Percentiles rank a stretch among this genome's conserved stretches.
Conservation (phyloP, 2,113 vertebrate genomes). For the Anolis sagrei region DNA sequence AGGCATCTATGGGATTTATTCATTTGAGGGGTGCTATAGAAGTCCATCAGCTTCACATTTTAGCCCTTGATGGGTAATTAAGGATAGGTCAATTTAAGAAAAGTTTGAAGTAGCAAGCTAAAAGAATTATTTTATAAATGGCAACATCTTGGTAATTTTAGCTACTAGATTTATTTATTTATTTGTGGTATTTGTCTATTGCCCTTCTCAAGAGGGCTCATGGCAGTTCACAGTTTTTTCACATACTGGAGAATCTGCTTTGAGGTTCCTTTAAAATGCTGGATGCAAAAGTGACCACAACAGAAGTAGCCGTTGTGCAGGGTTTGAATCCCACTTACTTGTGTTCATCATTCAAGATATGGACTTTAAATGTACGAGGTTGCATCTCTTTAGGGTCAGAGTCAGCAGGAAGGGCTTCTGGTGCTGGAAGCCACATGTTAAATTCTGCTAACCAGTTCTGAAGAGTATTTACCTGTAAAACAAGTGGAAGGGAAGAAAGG, state of each 20-base stretch:
- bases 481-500: slow-evolving; percentile 36
- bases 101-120: neutral
- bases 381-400: slow-evolving; percentile 82
- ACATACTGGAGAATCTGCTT: neutral
- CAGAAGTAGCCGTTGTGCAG: neutral
- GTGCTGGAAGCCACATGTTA: slow-evolving; percentile 94
- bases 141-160: neutral
- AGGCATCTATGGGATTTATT: too few relatives aligned
- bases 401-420: slow-evolving; percentile 86
- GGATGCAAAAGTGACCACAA: neutral
- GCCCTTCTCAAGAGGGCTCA: too few relatives aligned
- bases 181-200: too few relatives aligned
- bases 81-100: neutral
- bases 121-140: neutral
- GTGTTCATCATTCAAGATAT: slow-evolving; percentile 96
- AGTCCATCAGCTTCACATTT: neutral
- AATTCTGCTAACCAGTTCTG: slow-evolving; percentile 98
- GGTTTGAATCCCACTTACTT: slow-evolving; percentile 82
- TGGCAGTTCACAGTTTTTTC: too few relatives aligned
- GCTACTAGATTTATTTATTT: neutral
- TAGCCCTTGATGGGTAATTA: neutral
- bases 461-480: slow-evolving; percentile 92
- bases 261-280: neutral
- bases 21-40: too few relatives aligned
- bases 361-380: slow-evolving; percentile 91